Conservation (phyloP, 2,113 vertebrate genomes). For the Numida meleagris region DNA sequence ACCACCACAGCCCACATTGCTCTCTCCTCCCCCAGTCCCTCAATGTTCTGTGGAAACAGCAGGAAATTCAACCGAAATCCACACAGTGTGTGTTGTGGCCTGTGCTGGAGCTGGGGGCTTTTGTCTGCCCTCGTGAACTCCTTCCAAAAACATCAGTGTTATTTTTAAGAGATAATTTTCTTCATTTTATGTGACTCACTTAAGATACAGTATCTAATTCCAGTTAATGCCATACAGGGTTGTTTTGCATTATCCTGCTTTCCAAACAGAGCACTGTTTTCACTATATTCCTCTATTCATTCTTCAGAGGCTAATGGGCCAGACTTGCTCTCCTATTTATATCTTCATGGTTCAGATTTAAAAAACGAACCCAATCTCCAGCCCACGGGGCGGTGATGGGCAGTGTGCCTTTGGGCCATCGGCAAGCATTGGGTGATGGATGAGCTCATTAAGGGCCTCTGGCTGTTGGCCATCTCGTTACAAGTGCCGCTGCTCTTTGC, state of each 20-base stretch:
- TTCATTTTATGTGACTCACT: neutral
- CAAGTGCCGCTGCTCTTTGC: neutral
- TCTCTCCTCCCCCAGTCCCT: neutral
- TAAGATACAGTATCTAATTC: neutral
- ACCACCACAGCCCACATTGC: too few relatives aligned
- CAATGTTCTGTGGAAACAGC: neutral
- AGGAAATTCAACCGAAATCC: neutral
- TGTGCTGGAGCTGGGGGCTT: neutral
- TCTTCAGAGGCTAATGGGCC: neutral
- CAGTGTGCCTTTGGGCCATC: neutral
- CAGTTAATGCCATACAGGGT: fast-evolving
- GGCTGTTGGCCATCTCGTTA: neutral
- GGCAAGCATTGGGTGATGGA: neutral
- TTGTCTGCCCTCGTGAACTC: fast-evolving
- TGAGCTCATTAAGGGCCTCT: neutral
- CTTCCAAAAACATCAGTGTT: too few relatives aligned
- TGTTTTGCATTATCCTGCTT: neutral
- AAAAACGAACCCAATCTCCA: neutral
- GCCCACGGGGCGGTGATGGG: neutral
- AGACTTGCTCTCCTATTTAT: neutral
- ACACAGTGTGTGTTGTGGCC: neutral
- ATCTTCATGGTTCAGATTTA: neutral
- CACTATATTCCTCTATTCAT: fast-evolving
- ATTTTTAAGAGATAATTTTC: neutral
- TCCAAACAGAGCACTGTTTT: neutral